Base-by-base conservation (phyloP, 2,888 invertebrate species). In the Selenia dentaria region DNA sequence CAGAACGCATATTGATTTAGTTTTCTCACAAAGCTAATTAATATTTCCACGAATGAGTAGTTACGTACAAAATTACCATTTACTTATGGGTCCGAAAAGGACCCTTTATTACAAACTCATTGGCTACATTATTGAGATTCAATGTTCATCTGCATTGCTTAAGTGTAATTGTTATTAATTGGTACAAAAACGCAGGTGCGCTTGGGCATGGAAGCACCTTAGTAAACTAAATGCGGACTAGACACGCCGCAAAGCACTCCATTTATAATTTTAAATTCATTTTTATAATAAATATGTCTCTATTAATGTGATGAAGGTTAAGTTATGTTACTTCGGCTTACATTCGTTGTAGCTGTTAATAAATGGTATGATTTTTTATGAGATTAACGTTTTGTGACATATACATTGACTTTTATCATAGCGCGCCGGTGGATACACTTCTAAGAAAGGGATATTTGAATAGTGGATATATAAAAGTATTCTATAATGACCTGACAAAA, bases 101-200 rank as follows among this genome's bases (percentile, higher is more conserved):
- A 10, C 32, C 38, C 22, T 22, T 22, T 22, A 32, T 46, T 39
- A 42, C 44, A 10, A 28, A 12, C 27, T 37, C 6, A 37, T 37
- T 28, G 25, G 12, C 41, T 9, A 38, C 29, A 37, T 45, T 14
- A 25, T 48, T 46, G 34, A 34, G 42, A 43, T 49, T 48, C 33
- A 62, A 60, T 62, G 57, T 63, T 62, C 63, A 60, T 38, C 14
- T 13, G 31, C 6, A 31, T 26, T 5, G 24, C 24, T 6, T 50
- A 57, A 61, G 58, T 61, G 51, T 71, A 70, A 74, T 72, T 64
- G 67, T 68, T 59, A 74, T 71, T 70, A 72, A 75, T 74, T 68
- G 59, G 45, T 34, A 46, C 51, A 64, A 59, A 58, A 57, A 62
- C 44, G 67, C 74, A 74, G 70, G 67, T 71, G 70, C 33, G 36